These are phyloP conservation scores for Sebastes melanostomus DNA, from an alignment of 2,797 vertebrate genomes.

Conservation along the genomic window DNA sequence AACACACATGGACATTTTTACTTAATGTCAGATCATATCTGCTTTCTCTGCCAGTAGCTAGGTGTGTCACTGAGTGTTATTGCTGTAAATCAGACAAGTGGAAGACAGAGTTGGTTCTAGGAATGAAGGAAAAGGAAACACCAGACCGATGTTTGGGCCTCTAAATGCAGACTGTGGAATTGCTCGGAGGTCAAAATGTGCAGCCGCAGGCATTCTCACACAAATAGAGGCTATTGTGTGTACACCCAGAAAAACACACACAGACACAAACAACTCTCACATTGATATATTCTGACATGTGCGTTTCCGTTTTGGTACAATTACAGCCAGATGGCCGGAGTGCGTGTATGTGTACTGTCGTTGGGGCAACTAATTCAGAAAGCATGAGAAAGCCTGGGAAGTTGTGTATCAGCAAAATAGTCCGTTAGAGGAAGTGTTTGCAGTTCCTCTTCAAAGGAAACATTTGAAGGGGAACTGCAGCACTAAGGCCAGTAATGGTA, in stretches of 20 bases:
- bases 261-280: slow-evolving; percentile 49
- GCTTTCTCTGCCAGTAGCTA: background rate
- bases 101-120: slow-evolving; percentile 11
- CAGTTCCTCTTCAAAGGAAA: slow-evolving; percentile 10
- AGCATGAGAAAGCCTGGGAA: slow-evolving; percentile 34
- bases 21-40: background rate
- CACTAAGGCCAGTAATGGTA: background rate
- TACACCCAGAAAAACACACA: slow-evolving; percentile 42
- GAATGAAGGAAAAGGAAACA: slow-evolving; percentile 44
- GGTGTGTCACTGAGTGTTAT: background rate
- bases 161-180: slow-evolving; percentile 58
- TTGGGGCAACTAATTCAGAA: slow-evolving; percentile 13
- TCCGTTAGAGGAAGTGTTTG: background rate
- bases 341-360: background rate
- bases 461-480: background rate
- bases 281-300: slow-evolving; percentile 45
- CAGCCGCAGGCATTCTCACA: slow-evolving; percentile 67
- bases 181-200: slow-evolving; percentile 32
- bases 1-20: too few relatives aligned
- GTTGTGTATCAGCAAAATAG: slow-evolving; percentile 42
- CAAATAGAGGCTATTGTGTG: slow-evolving; percentile 62
- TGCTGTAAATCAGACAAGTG: slow-evolving; percentile 4
- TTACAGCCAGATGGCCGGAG: slow-evolving; percentile 62
- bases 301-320: slow-evolving; percentile 53
- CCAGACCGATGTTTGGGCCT: slow-evolving; percentile 31